Percentiles rank a stretch among this genome's conserved stretches.
These are phyloP conservation scores for Solenopsis fugax DNA, from an alignment of 1,140 invertebrate genomes.

Conservation along the genomic window DNA sequence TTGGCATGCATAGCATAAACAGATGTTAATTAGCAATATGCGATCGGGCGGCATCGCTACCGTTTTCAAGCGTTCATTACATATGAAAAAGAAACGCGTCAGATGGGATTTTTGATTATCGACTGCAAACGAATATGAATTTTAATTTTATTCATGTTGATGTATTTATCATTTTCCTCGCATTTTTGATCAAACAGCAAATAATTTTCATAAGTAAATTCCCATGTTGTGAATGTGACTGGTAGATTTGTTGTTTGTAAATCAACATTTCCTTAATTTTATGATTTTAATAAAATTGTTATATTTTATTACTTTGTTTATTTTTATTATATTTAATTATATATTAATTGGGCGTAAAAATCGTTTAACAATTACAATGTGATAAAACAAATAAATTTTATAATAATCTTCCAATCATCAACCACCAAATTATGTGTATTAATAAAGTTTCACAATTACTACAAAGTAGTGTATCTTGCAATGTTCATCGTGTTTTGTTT, in stretches of 20 bases:
- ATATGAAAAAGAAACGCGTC: constrained; percentile 48
- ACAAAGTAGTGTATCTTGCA: neutral
- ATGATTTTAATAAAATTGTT: neutral
- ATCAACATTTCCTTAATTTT: neutral
- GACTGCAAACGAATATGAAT: constrained; percentile 1
- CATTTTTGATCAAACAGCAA: constrained; percentile 24
- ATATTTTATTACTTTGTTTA: constrained; percentile 17
- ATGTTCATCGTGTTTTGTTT: neutral
- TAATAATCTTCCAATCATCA: constrained; percentile 9
- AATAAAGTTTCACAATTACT: constrained; percentile 6
- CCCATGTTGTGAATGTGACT: neutral
- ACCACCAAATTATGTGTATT: neutral
- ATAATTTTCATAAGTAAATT: constrained; percentile 30
- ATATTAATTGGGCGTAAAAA: neutral
- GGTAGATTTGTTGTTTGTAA: neutral
- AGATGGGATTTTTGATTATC: constrained; percentile 53
- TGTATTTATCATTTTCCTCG: neutral
- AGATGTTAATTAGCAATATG: constrained; percentile 66
- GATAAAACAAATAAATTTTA: constrained; percentile 1
- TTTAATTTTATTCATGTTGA: constrained; percentile 22
- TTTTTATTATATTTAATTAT: constrained; percentile 6
- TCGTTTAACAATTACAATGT: neutral
- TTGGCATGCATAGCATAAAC: constrained; percentile 62
- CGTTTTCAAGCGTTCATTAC: constrained; percentile 62
- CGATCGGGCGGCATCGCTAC: constrained; percentile 44